Evolutionary conservation across 2,888 invertebrate species (phyloP).

Genomic region (Phortica okadai): DNA sequence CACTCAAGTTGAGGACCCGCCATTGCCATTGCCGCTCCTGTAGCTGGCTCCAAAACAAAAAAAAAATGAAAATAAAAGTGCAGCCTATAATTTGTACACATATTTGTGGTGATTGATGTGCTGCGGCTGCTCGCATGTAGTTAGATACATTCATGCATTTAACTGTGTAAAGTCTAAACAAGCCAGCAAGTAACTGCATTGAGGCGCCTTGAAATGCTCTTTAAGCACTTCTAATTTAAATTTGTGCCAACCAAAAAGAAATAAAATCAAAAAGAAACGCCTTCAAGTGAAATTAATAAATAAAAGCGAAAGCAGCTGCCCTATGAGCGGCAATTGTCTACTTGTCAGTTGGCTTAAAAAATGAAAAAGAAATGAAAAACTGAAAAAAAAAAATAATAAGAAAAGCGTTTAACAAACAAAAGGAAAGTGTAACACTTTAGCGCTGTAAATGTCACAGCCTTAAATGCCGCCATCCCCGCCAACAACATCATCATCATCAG

Average conservation of each 20-base stretch:
- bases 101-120: constrained; percentile 68
- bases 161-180: not conserved
- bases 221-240: constrained; percentile 3
- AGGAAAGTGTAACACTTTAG: not conserved
- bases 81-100: constrained; percentile 70
- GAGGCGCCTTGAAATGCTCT: constrained; percentile 32
- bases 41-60: constrained; percentile 41
- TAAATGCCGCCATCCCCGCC: constrained; percentile 9
- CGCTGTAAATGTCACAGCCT: not conserved
- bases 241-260: not conserved
- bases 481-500: not conserved
- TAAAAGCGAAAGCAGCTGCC: constrained; percentile 52
- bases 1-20: not conserved
- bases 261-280: not conserved
- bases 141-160: not conserved
- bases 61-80: not conserved
- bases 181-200: not conserved
- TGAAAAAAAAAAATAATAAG: not conserved
- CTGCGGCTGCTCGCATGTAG: constrained; percentile 18
- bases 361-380: not conserved
- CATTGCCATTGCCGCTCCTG: constrained; percentile 23
- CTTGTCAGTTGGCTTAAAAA: constrained; percentile 7
- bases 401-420: not conserved
- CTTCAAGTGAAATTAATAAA: not conserved
- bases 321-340: constrained; percentile 1